Conservation (phyloP, 2,113 vertebrate species). For the Mohoua ochrocephala region DNA sequence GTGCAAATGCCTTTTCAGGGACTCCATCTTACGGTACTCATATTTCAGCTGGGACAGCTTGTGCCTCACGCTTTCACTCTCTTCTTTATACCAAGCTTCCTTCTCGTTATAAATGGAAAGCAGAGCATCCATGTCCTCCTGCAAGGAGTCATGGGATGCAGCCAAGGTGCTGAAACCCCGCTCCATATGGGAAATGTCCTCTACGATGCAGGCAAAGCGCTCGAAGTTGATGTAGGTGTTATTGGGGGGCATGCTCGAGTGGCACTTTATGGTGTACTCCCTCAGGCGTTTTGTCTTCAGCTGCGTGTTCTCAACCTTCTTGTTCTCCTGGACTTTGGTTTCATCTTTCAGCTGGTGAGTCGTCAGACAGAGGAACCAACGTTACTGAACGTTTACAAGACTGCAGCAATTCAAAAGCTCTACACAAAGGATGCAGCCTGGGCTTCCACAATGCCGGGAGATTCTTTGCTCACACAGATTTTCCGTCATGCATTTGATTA, state of each 20-base stretch:
- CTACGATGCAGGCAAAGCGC: slow-evolving; percentile 78
- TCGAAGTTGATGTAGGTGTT: slow-evolving; percentile 87
- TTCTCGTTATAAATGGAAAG: slow-evolving; percentile 84
- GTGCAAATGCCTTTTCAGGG: slow-evolving; percentile 75
- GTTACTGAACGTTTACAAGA: slow-evolving; percentile 57
- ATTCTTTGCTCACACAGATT: slow-evolving; percentile 24
- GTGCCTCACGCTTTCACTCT: slow-evolving; percentile 75
- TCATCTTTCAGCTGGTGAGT: slow-evolving; percentile 74
- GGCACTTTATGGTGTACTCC: slow-evolving; percentile 87
- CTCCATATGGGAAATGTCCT: slow-evolving; percentile 75
- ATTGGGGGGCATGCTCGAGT: slow-evolving; percentile 85
- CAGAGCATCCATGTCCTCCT: slow-evolving; percentile 82
- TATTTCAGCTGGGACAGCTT: slow-evolving; percentile 83
- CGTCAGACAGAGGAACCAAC: slow-evolving; percentile 78
- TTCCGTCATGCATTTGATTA: slow-evolving; percentile 46
- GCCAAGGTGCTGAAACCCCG: slow-evolving; percentile 63
- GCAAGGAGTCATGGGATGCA: slow-evolving; percentile 69
- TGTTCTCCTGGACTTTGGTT: slow-evolving; percentile 54
- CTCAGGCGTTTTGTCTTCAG: slow-evolving; percentile 84
- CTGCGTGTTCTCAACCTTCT: slow-evolving; percentile 69
- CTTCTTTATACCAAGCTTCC: slow-evolving; percentile 86
- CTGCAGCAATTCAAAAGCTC: neutral
- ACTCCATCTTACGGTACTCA: slow-evolving; percentile 79
- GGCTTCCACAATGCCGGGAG: neutral
- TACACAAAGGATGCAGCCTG: slow-evolving; percentile 3